Conservation (phyloP, 2,888 invertebrate species). For the Drosophila quinaria region DNA sequence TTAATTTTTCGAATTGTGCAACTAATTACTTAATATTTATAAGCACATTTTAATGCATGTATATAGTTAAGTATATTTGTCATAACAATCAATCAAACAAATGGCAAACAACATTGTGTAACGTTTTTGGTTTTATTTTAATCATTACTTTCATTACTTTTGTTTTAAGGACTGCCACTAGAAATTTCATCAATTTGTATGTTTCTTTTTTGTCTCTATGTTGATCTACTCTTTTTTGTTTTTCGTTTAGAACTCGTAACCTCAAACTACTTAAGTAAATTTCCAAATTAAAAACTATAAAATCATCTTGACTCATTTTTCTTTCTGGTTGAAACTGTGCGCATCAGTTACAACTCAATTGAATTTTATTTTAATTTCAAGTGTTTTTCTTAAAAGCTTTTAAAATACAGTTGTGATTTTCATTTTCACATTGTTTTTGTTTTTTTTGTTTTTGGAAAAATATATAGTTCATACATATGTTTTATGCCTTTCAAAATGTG, state of each 20-base stretch:
- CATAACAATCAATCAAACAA: slow-evolving; percentile 75
- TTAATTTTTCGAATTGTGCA: slow-evolving; percentile 57
- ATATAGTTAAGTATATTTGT: slow-evolving; percentile 41
- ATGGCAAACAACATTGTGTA: slow-evolving; percentile 72
- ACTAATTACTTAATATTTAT: slow-evolving; percentile 38
- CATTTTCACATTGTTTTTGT: background rate
- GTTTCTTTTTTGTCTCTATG: slow-evolving; percentile 35
- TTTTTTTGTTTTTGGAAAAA: slow-evolving; percentile 54
- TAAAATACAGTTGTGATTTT: slow-evolving; percentile 64
- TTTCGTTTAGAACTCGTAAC: slow-evolving; percentile 37
- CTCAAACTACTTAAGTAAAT: slow-evolving; percentile 54
- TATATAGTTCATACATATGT: slow-evolving; percentile 55
- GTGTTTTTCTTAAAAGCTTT: slow-evolving; percentile 59
- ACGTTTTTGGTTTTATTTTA: slow-evolving; percentile 22
- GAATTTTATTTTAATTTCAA: slow-evolving; percentile 19
- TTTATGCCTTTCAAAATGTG: slow-evolving; percentile 48
- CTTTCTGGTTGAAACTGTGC: slow-evolving; percentile 55
- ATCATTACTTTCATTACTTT: slow-evolving; percentile 22
- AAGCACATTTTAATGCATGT: slow-evolving; percentile 35
- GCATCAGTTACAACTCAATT: slow-evolving; percentile 62
- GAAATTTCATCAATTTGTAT: slow-evolving; percentile 51
- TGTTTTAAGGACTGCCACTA: slow-evolving; percentile 63
- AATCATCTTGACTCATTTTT: slow-evolving; percentile 33
- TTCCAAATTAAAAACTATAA: slow-evolving; percentile 70
- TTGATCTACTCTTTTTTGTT: slow-evolving; percentile 10